These are phyloP conservation scores for Pseudoips prasinana DNA, from an alignment of 2,888 invertebrate species.

Conservation along the genomic window DNA sequence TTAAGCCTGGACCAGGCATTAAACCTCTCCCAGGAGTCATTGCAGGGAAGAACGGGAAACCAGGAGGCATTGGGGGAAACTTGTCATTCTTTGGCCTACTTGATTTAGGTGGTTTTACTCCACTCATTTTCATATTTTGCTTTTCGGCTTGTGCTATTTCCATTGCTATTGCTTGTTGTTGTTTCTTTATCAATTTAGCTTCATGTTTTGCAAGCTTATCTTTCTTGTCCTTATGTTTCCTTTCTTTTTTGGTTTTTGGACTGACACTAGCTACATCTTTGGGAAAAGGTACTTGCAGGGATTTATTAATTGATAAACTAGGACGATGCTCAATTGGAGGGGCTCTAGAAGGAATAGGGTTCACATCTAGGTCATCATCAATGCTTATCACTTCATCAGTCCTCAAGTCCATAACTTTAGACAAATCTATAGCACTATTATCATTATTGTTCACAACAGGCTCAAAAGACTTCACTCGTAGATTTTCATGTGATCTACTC, in stretches of 20 bases:
- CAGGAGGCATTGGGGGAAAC: constrained; percentile 65
- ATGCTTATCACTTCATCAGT: constrained; percentile 75
- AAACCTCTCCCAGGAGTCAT: constrained; percentile 77
- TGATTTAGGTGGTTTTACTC: constrained; percentile 59
- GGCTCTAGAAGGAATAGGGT: constrained; percentile 46
- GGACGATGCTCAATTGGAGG: constrained; percentile 49
- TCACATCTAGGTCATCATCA: constrained; percentile 70
- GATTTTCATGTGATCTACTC: constrained; percentile 49
- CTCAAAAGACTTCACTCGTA: constrained; percentile 62
- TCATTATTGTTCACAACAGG: constrained; percentile 76
- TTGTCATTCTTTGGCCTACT: constrained; percentile 70
- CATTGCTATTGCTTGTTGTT: constrained; percentile 63
- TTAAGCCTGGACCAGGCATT: constrained; percentile 78
- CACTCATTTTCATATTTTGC: constrained; percentile 59
- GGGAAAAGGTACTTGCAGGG: constrained; percentile 70
- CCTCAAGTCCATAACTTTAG: constrained; percentile 73
- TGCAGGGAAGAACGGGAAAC: constrained; percentile 71
- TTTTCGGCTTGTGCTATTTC: constrained; percentile 68
- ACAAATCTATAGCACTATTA: constrained; percentile 75
- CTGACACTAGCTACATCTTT: constrained; percentile 79
- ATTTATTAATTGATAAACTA: constrained; percentile 69
- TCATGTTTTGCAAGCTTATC: constrained; percentile 72
- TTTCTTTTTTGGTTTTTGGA: constrained; percentile 83
- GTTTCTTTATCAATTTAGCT: constrained; percentile 72
- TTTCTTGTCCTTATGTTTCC: constrained; percentile 78